phyloP scores from a whole-genome alignment of 2,113 vertebrate species.

The Neolamprologus devosi region DNA sequence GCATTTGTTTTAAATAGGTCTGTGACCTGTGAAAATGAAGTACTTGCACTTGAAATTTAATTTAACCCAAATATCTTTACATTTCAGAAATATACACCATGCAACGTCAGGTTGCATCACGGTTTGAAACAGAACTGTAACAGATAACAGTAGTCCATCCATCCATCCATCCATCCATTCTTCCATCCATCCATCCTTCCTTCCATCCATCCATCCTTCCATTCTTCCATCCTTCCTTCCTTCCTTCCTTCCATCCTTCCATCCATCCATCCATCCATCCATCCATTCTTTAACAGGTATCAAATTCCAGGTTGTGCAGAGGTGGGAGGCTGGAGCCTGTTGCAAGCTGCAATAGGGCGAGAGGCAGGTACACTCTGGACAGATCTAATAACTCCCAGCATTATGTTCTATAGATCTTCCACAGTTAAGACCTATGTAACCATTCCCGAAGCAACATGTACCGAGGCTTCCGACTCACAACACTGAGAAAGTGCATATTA shows the following conservation, averaged over 20 bases:
- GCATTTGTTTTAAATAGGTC: background rate
- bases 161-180: rapidly evolving
- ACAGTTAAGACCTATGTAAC: background rate
- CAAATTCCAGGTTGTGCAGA: background rate
- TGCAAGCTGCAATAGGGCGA: background rate
- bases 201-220: no score
- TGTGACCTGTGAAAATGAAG: background rate
- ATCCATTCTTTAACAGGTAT: background rate
- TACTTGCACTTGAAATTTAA: rapidly evolving
- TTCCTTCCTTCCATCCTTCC: no score
- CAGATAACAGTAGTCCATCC: background rate
- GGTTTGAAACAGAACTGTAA: background rate
- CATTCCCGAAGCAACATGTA: background rate
- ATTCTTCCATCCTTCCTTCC: rapidly evolving
- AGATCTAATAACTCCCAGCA: background rate
- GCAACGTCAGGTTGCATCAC: rapidly evolving
- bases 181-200: no score
- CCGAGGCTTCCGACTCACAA: background rate
- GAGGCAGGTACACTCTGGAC: background rate
- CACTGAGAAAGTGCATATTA: background rate
- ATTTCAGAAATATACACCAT: background rate
- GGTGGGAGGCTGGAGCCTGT: rapidly evolving
- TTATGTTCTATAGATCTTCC: background rate
- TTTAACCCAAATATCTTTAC: background rate
- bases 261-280: background rate